Conservation (phyloP, 2,888 invertebrate genomes). For the Plusia festucae region DNA sequence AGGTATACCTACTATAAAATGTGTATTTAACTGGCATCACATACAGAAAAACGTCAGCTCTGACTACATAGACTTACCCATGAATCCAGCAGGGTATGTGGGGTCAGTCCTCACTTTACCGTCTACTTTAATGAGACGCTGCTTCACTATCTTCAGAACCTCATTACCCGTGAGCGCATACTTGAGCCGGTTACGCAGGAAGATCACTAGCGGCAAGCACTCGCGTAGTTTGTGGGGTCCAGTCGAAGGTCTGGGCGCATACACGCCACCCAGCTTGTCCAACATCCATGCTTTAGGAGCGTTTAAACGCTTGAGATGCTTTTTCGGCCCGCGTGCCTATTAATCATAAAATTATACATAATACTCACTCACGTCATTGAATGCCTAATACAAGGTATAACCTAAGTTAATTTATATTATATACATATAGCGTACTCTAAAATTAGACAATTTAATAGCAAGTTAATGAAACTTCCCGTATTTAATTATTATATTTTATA, state of each 20-base stretch:
- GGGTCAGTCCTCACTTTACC: slow-evolving; percentile 99
- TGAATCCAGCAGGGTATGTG: slow-evolving; percentile 99
- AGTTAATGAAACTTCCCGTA: too few relatives aligned
- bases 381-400: too few relatives aligned
- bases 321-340: slow-evolving; percentile 99
- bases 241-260: slow-evolving; percentile 98
- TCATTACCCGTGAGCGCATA: slow-evolving; percentile 99
- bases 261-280: slow-evolving; percentile 99
- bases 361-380: slow-evolving; percentile 15
- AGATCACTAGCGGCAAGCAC: slow-evolving; percentile 98
- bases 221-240: slow-evolving; percentile 99
- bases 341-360: slow-evolving; percentile 55
- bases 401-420: too few relatives aligned
- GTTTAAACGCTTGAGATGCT: slow-evolving; percentile 99
- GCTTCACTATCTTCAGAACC: slow-evolving; percentile 99
- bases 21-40: too few relatives aligned
- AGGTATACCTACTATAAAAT: too few relatives aligned
- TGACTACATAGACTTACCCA: slow-evolving; percentile 99
- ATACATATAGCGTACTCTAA: too few relatives aligned
- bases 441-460: too few relatives aligned
- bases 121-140: slow-evolving; percentile 99
- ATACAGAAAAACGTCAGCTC: not conserved
- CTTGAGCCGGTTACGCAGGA: slow-evolving; percentile 98
- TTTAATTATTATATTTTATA: too few relatives aligned
- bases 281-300: slow-evolving; percentile 99